phyloP scores from a whole-genome alignment of 1,140 invertebrate genomes.

The Zaprionus nigranus region DNA sequence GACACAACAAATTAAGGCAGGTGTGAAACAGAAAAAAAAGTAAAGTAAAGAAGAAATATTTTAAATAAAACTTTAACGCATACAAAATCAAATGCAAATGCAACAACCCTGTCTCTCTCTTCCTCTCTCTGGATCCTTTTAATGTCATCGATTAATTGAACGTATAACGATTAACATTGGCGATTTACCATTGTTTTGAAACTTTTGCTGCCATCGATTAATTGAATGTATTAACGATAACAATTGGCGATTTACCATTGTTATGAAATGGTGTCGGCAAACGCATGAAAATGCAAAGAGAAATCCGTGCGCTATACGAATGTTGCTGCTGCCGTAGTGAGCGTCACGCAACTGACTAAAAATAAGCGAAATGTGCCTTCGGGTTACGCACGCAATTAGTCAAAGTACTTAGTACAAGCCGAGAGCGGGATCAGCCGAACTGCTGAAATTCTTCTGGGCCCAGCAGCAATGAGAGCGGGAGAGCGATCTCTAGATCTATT shows the following conservation, averaged over 20 bases:
- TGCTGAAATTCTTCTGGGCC: slow-evolving; percentile 36
- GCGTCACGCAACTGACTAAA: slow-evolving; percentile 37
- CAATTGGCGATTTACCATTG: background rate
- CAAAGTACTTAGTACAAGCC: slow-evolving; percentile 59
- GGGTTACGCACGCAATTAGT: slow-evolving; percentile 68
- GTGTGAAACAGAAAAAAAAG: slow-evolving; percentile 30
- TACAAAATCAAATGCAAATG: slow-evolving; percentile 51
- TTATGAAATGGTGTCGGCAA: background rate
- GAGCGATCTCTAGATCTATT: background rate
- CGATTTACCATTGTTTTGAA: background rate
- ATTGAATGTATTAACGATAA: background rate
- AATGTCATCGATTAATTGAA: background rate
- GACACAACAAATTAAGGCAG: slow-evolving; percentile 18
- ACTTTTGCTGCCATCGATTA: background rate
- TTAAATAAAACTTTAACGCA: slow-evolving; percentile 81
- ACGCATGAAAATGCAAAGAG: background rate
- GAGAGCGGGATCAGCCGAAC: slow-evolving; percentile 28
- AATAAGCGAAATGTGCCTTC: slow-evolving; percentile 31
- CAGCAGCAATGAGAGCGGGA: slow-evolving; percentile 12
- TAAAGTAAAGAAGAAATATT: slow-evolving; percentile 70
- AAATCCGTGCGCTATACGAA: background rate
- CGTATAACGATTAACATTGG: background rate
- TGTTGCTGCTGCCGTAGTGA: background rate
- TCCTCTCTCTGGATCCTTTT: background rate
- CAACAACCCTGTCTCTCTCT: background rate